These are phyloP conservation scores for Aythya baeri DNA, from an alignment of 2,113 vertebrate genomes.

Conservation along the genomic window DNA sequence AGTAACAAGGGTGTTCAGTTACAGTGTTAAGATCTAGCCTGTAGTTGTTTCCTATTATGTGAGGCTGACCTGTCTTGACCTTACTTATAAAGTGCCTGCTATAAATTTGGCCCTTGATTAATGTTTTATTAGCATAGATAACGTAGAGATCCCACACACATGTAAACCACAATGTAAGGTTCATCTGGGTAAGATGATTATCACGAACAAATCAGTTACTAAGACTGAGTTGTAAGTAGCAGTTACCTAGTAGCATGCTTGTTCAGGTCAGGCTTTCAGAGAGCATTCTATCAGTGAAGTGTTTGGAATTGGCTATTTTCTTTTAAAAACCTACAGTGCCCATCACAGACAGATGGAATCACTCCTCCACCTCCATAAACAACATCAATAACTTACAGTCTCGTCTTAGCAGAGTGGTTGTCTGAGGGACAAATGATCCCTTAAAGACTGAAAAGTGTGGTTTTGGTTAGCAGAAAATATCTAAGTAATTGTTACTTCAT, in stretches of 20 bases:
- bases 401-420: neutral
- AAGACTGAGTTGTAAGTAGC: conserved; percentile 46
- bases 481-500: conserved; percentile 15
- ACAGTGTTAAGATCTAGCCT: conserved; percentile 79
- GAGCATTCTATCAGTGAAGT: neutral
- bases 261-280: conserved; percentile 32
- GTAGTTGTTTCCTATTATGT: conserved; percentile 91
- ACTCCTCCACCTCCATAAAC: conserved; percentile 49
- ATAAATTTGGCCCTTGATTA: conserved; percentile 79
- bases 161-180: conserved; percentile 70
- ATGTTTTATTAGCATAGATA: conserved; percentile 90
- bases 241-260: conserved; percentile 26
- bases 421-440: conserved; percentile 45
- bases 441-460: conserved; percentile 47
- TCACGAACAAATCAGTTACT: conserved; percentile 84
- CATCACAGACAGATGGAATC: conserved; percentile 43
- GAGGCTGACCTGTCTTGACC: conserved; percentile 85
- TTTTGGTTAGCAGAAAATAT: conserved; percentile 55
- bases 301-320: neutral
- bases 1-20: conserved; percentile 88
- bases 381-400: conserved; percentile 20
- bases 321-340: neutral
- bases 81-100: conserved; percentile 77
- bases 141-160: conserved; percentile 71
- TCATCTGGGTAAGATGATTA: conserved; percentile 79